Evolutionary conservation across 2,888 invertebrate species (phyloP), one percentile per base, ranked within the genome.

Genomic region (Aleiodes testaceus): DNA sequence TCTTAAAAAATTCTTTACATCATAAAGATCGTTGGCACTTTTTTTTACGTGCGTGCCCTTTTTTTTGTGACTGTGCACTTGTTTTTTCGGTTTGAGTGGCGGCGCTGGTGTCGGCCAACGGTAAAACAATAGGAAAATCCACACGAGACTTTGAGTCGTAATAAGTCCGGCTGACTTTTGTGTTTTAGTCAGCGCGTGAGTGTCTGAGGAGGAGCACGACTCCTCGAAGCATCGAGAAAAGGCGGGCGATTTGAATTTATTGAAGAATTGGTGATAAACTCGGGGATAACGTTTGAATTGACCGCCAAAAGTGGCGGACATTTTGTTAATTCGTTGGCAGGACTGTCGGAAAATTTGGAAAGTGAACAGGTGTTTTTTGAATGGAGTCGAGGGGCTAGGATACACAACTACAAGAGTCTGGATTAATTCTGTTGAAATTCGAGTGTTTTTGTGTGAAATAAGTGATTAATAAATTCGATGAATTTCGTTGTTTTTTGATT

Each of bases 341-440:
- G 86, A 89, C 90, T 89, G 89, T 91, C 91, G 91, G 93, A 92
- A 93, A 93, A 92, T 91, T 90, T 88, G 88, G 88, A 88, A 87
- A 89, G 89, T 88, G 91, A 93, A 93, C 93, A 93, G 93, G 93
- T 93, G 93, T 93, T 92, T 91, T 89, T 91, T 90, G 90, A 92
- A 91, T 90, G 91, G 91, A 91, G 84, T 89, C 53, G 52, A 26
- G 20, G 45, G 53, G 30, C 44, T n/a, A 69, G 47, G 64, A 50
- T 47, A 73, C 42, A 67, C 36, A 59, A 70, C 61, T 36, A 69
- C 67, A 70, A 67, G n/a, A 55, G 20, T 20, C 22, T 22, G 44
- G 59, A 55, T 64, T 55, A 52, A 50, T 36, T 49, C 59, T 61
- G 42, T 49, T 30, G 30, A 65, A 50, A 16, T 36, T n/a, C n/a